Evolutionary conservation across 2,797 vertebrate species (phyloP).

Genomic region (Gymnothorax reevesii): DNA sequence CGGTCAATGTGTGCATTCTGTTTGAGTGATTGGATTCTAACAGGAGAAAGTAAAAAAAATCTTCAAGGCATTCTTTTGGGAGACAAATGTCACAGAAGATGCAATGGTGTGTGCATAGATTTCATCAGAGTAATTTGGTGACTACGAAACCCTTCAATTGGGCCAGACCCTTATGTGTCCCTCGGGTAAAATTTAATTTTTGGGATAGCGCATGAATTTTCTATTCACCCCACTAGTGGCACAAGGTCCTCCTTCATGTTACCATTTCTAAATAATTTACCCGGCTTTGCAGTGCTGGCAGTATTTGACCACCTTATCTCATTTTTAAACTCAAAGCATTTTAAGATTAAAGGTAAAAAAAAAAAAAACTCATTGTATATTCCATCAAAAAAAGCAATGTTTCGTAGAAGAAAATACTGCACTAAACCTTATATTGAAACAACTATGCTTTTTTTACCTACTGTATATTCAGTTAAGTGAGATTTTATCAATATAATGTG

Average conservation of each 20-base stretch:
- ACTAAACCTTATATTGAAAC: neutral
- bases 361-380: neutral
- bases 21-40: slow-evolving; percentile 27
- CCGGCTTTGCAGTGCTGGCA: neutral
- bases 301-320: neutral
- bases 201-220: neutral
- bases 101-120: neutral
- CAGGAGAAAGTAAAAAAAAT: slow-evolving; percentile 4
- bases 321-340: neutral
- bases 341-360: neutral
- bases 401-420: neutral
- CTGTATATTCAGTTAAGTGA: neutral
- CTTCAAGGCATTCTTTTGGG: slow-evolving; percentile 12
- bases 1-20: slow-evolving; percentile 19
- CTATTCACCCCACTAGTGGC: slow-evolving; percentile 18
- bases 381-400: neutral
- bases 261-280: slow-evolving; percentile 24
- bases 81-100: neutral
- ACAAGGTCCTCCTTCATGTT: slow-evolving; percentile 16
- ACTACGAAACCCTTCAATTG: slow-evolving; percentile 27
- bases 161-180: slow-evolving; percentile 1
- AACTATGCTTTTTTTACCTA: neutral
- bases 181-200: slow-evolving; percentile 21
- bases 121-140: slow-evolving; percentile 24
- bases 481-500: neutral